Evolutionary conservation across 2,797 vertebrate genomes (phyloP).

Genomic region (Falco rusticolus): DNA sequence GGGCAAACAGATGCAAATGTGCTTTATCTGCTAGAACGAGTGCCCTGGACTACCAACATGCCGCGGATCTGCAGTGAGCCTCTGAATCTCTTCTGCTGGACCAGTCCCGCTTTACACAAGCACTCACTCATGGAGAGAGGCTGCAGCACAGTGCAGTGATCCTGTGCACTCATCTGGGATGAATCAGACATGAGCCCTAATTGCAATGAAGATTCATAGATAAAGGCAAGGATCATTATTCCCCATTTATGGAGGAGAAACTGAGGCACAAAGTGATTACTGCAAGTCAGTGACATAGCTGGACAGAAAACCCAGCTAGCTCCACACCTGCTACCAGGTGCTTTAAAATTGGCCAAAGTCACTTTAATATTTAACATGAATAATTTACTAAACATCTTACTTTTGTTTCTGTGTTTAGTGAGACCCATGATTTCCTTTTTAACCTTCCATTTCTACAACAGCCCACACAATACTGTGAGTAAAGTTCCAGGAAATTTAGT

Average conservation of each 20-base stretch:
- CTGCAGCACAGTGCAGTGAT: background rate
- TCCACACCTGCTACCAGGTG: constrained; percentile 4
- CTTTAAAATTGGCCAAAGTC: constrained; percentile 29
- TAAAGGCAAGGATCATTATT: constrained; percentile 56
- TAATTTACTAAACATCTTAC: background rate
- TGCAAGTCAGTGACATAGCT: background rate
- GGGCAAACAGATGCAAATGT: constrained; percentile 7
- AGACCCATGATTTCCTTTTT: background rate
- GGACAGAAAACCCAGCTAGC: constrained; percentile 37
- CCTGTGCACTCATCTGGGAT: background rate
- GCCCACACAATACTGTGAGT: background rate
- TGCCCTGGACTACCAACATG: background rate
- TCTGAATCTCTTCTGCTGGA: background rate
- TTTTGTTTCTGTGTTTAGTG: constrained; percentile 15
- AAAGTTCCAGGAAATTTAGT: constrained; percentile 34
- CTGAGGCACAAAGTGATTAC: constrained; percentile 65
- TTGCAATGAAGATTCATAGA: constrained; percentile 27
- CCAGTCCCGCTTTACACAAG: background rate
- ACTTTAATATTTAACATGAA: background rate
- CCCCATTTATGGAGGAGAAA: constrained; percentile 31
- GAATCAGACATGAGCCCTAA: constrained; percentile 34
- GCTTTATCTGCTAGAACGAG: background rate
- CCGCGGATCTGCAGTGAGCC: background rate
- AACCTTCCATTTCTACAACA: background rate
- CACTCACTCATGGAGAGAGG: background rate